Conservation (phyloP, 2,797 vertebrate species). For the Danio jaintianensis region DNA sequence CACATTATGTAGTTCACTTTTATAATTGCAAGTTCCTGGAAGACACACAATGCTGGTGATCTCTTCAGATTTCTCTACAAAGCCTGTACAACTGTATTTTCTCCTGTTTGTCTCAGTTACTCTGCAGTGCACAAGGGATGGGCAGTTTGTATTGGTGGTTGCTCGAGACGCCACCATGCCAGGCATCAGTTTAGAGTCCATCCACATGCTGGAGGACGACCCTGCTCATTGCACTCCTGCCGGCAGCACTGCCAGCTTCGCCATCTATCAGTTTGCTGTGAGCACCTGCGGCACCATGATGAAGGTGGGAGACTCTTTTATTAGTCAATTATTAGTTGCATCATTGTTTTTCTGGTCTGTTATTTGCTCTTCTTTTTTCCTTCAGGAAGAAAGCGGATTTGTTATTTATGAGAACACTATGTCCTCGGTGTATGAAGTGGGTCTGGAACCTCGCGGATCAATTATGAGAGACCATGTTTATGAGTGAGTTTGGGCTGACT, state of each 20-base stretch:
- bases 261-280: constrained; percentile 78
- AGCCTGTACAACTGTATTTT: neutral
- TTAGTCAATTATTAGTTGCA: neutral
- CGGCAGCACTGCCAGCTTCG: constrained; percentile 67
- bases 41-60: too few relatives aligned
- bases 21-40: too few relatives aligned
- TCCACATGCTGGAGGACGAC: constrained; percentile 67
- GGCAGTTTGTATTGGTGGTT: constrained; percentile 79
- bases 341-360: neutral
- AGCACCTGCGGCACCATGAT: constrained; percentile 75
- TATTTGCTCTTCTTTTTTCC: neutral
- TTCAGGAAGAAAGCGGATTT: constrained; percentile 70
- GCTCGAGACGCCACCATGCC: constrained; percentile 72
- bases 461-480: constrained; percentile 79
- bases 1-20: too few relatives aligned
- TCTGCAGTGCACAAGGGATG: constrained; percentile 79
- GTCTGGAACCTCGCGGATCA: constrained; percentile 73
- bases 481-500: constrained; percentile 70
- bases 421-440: constrained; percentile 76
- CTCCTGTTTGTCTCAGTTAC: constrained; percentile 69
- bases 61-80: too few relatives aligned
- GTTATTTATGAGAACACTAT: constrained; percentile 81
- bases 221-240: constrained; percentile 65
- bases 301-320: constrained; percentile 58
- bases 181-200: constrained; percentile 67